Percentiles rank a stretch among this genome's conserved stretches.
These are phyloP conservation scores for Brachymystax lenok DNA, from an alignment of 2,797 vertebrate species.

Conservation along the genomic window DNA sequence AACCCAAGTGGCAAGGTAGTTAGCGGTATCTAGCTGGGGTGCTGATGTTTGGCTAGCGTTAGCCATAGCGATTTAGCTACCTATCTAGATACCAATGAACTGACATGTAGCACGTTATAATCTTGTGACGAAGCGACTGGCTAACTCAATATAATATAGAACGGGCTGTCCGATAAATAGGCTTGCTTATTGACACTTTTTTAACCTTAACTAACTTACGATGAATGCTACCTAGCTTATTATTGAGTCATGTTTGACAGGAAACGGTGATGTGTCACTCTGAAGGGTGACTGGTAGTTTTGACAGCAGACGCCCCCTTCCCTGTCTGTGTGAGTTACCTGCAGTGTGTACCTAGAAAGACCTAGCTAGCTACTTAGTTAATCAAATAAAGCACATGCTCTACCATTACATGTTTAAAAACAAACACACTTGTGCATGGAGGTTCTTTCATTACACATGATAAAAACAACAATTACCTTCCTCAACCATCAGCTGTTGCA, in stretches of 20 bases:
- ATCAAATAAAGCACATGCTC: too few species aligned
- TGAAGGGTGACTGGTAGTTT: neutral
- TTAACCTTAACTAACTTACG: too few species aligned
- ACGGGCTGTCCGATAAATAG: neutral
- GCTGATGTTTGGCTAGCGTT: neutral
- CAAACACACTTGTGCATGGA: neutral
- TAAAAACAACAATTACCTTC: neutral
- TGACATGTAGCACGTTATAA: neutral
- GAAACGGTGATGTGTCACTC: neutral
- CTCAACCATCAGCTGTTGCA: neutral
- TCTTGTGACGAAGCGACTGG: neutral
- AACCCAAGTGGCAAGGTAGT: too few species aligned
- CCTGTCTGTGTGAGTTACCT: neutral
- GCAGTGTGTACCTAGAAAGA: neutral
- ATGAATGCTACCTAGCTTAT: too few species aligned
- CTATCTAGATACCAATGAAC: conserved; percentile 19
- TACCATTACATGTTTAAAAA: neutral
- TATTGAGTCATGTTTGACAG: neutral
- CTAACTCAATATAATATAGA: neutral
- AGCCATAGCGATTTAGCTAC: conserved; percentile 48
- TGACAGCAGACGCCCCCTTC: neutral
- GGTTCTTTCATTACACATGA: neutral
- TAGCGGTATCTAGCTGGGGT: too few species aligned
- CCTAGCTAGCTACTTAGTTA: too few species aligned
- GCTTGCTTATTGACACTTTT: neutral